Evolutionary conservation across 2,113 vertebrate genomes (phyloP).

Genomic region (Zosterops pallidus): DNA sequence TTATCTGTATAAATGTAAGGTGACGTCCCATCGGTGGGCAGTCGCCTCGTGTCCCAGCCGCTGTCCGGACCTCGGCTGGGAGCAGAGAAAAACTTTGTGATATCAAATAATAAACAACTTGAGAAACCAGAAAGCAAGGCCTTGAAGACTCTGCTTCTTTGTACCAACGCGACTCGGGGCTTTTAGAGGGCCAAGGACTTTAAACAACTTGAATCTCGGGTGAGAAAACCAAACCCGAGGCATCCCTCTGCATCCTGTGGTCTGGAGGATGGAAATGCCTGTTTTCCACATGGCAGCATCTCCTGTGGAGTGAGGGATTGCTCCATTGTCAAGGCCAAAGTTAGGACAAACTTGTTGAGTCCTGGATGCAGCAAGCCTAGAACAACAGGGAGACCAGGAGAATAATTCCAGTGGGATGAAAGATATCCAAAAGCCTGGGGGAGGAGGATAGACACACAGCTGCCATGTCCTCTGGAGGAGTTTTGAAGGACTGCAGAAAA

Average conservation of each 20-base stretch:
- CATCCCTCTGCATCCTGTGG: not conserved
- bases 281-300: not conserved
- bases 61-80: no score
- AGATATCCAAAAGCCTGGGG: not conserved
- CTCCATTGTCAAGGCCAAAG: not conserved
- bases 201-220: no score
- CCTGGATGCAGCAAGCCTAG: accelerated
- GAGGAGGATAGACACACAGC: not conserved
- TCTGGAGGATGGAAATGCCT: not conserved
- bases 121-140: no score
- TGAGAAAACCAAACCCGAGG: no score
- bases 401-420: not conserved
- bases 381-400: not conserved
- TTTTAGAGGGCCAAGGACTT: no score
- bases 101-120: no score
- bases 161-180: no score
- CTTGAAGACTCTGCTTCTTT: no score
- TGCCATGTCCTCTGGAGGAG: not conserved
- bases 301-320: not conserved
- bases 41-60: no score
- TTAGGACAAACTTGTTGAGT: not conserved
- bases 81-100: no score
- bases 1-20: no score
- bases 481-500: not conserved
- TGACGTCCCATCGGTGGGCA: no score